Base-by-base conservation (phyloP, 1,140 invertebrate genomes). In the Manduca sexta region DNA sequence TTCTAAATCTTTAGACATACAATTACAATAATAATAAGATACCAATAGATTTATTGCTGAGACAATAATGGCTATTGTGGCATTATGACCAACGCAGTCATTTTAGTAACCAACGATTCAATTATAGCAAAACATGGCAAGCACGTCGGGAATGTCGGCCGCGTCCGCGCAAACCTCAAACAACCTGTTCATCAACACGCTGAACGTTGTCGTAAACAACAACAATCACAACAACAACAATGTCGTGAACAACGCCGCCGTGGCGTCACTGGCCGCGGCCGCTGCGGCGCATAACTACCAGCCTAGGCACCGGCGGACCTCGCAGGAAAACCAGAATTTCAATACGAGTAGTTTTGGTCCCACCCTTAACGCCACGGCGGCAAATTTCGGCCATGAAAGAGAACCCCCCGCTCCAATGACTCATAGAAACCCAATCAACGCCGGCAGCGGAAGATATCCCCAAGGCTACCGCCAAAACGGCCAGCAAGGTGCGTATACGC, bases 151-250 rank as follows among this genome's bases (percentile, higher is more conserved):
- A 2, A 13, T 45, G 15, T 14, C 41, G 0, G 38, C 45, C 17
- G 69, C 83, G 38, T 84, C 86, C 12, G 86, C 84, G 49, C 86
- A 84, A 11, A 86, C 84, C n/a, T 86, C 86, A 39, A 87, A 86
- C 74, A 87, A 86, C 62, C 71, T 87, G 43, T 83, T 87, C 42
- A 87, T 87, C 69, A 87, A 87, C 77, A 86, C 83, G 47, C 62
- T 87, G 26, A 86, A 86, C 55, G 86, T 87, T 55, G 86, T 87
- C 37, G 86, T 87, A 11, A 87, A 87, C 66, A 87, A 87, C 76
- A 87, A 87, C 68, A 87, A 87, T 57, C 86, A 87, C 59, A 87
- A 87, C 61, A 87, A 87, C 64, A 86, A 87, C 55, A 86, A 86
- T 46, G 86, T 87, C 6, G 82, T 87, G 48, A 87, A 87, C 62